These are phyloP conservation scores for Anarrhichthys ocellatus DNA, from an alignment of 2,113 vertebrate species.

Conservation along the genomic window DNA sequence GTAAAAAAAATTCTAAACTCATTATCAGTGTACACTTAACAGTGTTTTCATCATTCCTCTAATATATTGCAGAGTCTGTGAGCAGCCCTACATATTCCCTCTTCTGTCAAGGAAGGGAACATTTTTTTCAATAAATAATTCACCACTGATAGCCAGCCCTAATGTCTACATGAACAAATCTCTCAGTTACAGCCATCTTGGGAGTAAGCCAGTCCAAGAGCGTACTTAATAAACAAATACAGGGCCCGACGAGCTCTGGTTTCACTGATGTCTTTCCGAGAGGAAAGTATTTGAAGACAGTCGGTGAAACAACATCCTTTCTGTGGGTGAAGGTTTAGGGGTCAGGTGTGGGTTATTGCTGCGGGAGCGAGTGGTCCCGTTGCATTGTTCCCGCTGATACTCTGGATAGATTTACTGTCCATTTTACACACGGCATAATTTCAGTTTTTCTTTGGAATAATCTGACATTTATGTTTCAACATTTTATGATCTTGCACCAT, in stretches of 20 bases:
- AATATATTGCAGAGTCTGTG: slow-evolving; percentile 32
- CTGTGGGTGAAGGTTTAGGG: slow-evolving; percentile 67
- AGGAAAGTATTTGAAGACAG: slow-evolving; percentile 71
- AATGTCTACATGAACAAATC: slow-evolving; percentile 83
- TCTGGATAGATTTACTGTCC: slow-evolving; percentile 58
- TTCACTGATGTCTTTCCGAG: slow-evolving; percentile 75
- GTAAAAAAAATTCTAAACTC: not conserved
- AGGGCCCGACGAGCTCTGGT: slow-evolving; percentile 74
- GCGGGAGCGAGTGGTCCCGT: slow-evolving; percentile 32
- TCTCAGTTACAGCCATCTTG: slow-evolving; percentile 82
- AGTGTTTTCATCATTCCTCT: slow-evolving; percentile 42
- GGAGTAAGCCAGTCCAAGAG: slow-evolving; percentile 78
- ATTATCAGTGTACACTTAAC: slow-evolving; percentile 17
- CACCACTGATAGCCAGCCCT: slow-evolving; percentile 79
- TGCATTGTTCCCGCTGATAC: slow-evolving; percentile 44
- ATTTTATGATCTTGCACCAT: slow-evolving; percentile 35
- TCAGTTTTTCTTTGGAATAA: slow-evolving; percentile 32
- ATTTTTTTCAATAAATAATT: slow-evolving; percentile 83
- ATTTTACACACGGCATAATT: slow-evolving; percentile 48
- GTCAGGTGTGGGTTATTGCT: slow-evolving; percentile 73
- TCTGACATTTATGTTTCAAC: slow-evolving; percentile 23
- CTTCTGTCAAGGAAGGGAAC: slow-evolving; percentile 69
- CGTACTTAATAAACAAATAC: slow-evolving; percentile 84
- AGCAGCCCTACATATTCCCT: slow-evolving; percentile 66
- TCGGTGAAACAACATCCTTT: slow-evolving; percentile 75